These are phyloP conservation scores for Ceyx cyanopectus DNA, from an alignment of 2,113 vertebrate species.

Conservation along the genomic window DNA sequence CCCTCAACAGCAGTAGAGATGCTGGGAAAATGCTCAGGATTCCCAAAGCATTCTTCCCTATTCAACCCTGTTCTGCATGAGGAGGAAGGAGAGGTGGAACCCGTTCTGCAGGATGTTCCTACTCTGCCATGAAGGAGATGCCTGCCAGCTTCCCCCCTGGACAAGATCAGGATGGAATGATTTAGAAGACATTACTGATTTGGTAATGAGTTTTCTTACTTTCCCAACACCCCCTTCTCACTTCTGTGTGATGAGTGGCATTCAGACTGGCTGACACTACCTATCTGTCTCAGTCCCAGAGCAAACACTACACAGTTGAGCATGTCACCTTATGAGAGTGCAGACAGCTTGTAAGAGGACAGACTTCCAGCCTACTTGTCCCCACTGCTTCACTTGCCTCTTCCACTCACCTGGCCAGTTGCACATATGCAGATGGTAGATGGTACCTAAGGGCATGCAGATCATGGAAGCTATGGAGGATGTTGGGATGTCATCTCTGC, in stretches of 20 bases:
- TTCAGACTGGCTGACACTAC: neutral
- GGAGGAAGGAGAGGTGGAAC: constrained; percentile 14
- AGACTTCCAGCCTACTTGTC: neutral
- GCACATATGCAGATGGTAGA: fast-evolving
- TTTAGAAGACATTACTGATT: constrained; percentile 23
- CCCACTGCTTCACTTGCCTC: neutral
- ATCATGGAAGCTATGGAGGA: neutral
- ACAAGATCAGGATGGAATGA: neutral
- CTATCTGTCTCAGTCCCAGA: neutral
- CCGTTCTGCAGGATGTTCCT: constrained; percentile 1
- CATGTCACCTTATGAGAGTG: neutral
- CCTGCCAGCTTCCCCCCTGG: neutral
- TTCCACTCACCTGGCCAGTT: neutral
- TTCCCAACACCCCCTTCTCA: neutral
- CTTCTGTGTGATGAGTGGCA: neutral
- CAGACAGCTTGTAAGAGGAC: neutral
- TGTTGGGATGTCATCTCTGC: neutral
- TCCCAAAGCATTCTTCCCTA: neutral
- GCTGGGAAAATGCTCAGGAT: constrained; percentile 23
- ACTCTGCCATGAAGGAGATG: neutral
- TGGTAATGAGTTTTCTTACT: neutral
- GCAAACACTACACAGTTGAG: fast-evolving
- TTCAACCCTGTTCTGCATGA: neutral
- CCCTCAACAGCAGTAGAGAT: neutral
- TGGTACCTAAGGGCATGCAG: neutral